Percentiles rank a stretch among this genome's conserved stretches.
These are phyloP conservation scores for Hypotaenidia okinawae DNA, from an alignment of 2,797 vertebrate genomes.

Conservation along the genomic window DNA sequence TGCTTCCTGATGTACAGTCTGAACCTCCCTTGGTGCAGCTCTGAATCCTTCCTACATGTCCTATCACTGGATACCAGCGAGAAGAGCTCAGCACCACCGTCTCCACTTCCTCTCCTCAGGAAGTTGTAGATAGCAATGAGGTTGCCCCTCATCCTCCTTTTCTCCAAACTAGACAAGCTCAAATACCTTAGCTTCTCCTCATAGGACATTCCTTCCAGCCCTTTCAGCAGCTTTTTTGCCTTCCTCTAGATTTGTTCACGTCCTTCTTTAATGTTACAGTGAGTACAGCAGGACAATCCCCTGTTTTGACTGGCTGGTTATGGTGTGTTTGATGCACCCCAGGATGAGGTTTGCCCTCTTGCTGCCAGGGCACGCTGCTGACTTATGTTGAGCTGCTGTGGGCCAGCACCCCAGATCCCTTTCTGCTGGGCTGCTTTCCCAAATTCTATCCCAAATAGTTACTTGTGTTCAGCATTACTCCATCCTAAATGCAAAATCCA, in stretches of 20 bases:
- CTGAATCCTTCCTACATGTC: neutral
- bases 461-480: fast-evolving
- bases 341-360: neutral
- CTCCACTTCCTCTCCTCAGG: neutral
- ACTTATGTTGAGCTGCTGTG: neutral
- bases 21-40: neutral
- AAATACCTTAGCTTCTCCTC: neutral
- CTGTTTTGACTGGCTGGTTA: neutral
- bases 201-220: neutral
- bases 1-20: neutral
- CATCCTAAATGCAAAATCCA: neutral
- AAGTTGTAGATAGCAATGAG: neutral
- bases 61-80: neutral
- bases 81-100: neutral
- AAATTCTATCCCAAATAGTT: neutral
- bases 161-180: neutral
- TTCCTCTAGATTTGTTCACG: neutral
- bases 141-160: too few species aligned
- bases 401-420: neutral
- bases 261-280: neutral
- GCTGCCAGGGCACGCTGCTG: neutral
- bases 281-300: too few species aligned
- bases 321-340: neutral
- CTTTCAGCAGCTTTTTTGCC: neutral
- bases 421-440: neutral